A percentile compares a stretch with the other conserved stretches of the same genome.
Conservation (phyloP, 2,888 invertebrate genomes). For the Ormyrus pomaceus region DNA sequence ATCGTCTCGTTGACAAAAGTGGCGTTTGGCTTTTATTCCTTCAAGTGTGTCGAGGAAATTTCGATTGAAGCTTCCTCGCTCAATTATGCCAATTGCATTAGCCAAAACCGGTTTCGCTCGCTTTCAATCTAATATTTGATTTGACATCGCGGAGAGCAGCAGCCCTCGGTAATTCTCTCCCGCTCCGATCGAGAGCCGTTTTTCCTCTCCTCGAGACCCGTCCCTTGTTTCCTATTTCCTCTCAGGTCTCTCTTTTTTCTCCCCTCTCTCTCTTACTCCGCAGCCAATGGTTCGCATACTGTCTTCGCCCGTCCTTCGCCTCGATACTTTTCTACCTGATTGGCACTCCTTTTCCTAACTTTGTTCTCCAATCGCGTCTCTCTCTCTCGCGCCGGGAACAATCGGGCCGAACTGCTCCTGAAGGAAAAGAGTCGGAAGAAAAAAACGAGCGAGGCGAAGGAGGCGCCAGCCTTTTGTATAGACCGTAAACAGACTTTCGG, state of each 20-base stretch:
- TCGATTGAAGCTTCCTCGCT: too few species aligned
- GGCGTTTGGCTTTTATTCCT: too few species aligned
- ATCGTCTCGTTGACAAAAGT: too few species aligned
- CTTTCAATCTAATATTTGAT: too few species aligned
- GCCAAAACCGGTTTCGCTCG: too few species aligned
- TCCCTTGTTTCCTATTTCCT: neutral
- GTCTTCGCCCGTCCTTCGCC: neutral
- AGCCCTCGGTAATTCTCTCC: too few species aligned
- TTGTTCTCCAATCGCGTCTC: slow-evolving; percentile 57
- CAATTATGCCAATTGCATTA: too few species aligned
- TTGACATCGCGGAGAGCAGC: too few species aligned
- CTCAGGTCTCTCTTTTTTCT: neutral
- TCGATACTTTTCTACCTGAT: slow-evolving; percentile 57
- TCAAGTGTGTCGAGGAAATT: too few species aligned
- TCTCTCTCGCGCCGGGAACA: slow-evolving; percentile 30
- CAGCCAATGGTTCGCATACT: neutral
- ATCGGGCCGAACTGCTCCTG: slow-evolving; percentile 44
- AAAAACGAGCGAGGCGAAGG: neutral
- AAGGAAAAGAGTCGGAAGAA: neutral
- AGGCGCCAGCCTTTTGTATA: slow-evolving; percentile 3
- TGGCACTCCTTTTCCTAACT: slow-evolving; percentile 57
- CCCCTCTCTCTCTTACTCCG: neutral
- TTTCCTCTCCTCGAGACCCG: neutral
- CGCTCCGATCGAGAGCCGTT: too few species aligned
- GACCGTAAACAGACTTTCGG: slow-evolving; percentile 31